Evolutionary conservation across 2,888 invertebrate species (phyloP), one percentile per base, ranked within the genome.

Genomic region (Philhelius pedissequus): DNA sequence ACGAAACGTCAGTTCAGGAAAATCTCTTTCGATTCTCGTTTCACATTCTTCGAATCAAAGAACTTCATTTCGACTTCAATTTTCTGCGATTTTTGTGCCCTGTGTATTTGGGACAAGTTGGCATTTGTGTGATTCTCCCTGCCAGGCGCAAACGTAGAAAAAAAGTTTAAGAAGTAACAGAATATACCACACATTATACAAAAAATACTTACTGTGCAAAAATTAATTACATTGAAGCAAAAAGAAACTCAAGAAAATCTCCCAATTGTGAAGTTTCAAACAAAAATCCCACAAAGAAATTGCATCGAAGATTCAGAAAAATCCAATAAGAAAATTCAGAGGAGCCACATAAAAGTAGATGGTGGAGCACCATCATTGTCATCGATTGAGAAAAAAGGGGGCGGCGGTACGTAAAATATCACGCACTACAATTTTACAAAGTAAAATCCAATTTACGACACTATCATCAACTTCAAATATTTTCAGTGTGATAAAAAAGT

Each of bases 351-450:
- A 68, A 40, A 66, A 79, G 69, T 75, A 60, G 79, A 79, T 79
- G 79, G 78, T 84, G 80, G 80, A 84, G 84, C 80, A 80, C 84
- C 84, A 84, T 80, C 84, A 80, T 76, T 80, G 84, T 80, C 75
- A 84, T 84, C 84, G 84, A 84, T 84, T 84, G 75, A 84, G 79
- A 80, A 80, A 80, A 80, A 80, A 68, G 80, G 84, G 80, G 84
- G 75, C 74, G 79, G 83, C 69, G 68, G 77, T 75, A 75, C 66
- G 60, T 73, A 62, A 66, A 81, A 43, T 79, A 73, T 73, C 58
- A 60, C 62, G 69, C 75, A 58, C 62, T 32, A 30, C 13, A 54
- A n/a, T 62, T 62, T 20, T 48, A 27, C 35, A 27, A 66, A 73
- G 11, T 35, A 43, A 79, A 75, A 74, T 15, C 56, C 32, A 64